Base-by-base conservation (phyloP, 2,113 vertebrate genomes). In the Toxotes jaculatrix region DNA sequence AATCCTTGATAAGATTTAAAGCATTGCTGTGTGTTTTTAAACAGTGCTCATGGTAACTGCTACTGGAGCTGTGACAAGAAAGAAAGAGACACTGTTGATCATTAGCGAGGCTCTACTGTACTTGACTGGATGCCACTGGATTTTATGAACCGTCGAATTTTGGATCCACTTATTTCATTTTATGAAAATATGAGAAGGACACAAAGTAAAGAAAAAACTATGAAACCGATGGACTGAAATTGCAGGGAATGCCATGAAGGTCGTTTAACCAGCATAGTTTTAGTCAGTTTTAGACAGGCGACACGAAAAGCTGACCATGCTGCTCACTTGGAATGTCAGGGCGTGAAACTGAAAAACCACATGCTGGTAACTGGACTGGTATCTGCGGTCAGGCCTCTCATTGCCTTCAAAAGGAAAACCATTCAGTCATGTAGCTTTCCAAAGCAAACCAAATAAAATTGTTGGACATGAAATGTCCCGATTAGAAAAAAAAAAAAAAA, bases 401-500 rank as follows among this genome's bases (percentile, higher is more conserved):
- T 66, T 85, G 70, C 79, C 34, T 90, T 89, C 80, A 84, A 75
- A 83, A 82, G 83, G 82, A 86, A 91, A 90, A 86, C 61, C 76
- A 77, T 89, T 88, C 79, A 76, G 61, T 57, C 38, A 12, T 40
- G 36, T 83, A 62, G 31, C 67, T 84, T 84, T 88, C 89, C 89
- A 87, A 91, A 89, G 79, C 63, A 91, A 91, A 91, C 78, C 60
- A 88, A 87, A 87, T 87, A 82, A 89, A 93, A 86, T 56, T 17
- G 36, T 80, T 77, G 77, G 68, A 88, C 31, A 78, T 53, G 53
- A 86, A 88, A 89, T 57, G 40, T 38, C 55, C 63, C 69, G 63
- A 65, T 87, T 73, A 78, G 17, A 82, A 82, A 84, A 84, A 27
- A 51, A 42, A 63, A 68, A 27, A 27, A 27, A 27, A 27, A 16